Percentiles rank a stretch among this genome's conserved stretches.
Evolutionary conservation across 1,140 invertebrate genomes (phyloP).

Genomic region (Drosophila saltans): DNA sequence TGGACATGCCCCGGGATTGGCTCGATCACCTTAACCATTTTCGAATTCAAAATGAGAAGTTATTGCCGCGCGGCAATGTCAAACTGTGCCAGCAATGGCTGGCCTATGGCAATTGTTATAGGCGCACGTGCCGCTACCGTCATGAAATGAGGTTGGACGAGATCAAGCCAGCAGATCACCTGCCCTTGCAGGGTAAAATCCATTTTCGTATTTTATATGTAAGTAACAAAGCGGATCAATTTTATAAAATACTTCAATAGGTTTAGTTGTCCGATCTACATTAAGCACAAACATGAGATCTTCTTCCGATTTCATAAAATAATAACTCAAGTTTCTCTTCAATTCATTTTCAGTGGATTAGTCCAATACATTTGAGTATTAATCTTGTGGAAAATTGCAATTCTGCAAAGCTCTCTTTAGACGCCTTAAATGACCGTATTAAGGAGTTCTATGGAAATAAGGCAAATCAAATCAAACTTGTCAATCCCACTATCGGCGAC

Average conservation of each 20-base stretch:
- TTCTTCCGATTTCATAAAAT: too few relatives aligned
- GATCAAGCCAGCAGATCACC: background rate
- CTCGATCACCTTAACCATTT: slow-evolving; percentile 5
- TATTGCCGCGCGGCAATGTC: background rate
- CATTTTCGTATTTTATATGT: slow-evolving; percentile 46
- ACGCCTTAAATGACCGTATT: slow-evolving; percentile 15
- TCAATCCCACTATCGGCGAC: slow-evolving; percentile 21
- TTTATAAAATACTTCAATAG: background rate
- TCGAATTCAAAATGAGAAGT: background rate
- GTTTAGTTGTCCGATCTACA: too few relatives aligned
- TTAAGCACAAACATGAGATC: too few relatives aligned
- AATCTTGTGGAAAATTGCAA: background rate
- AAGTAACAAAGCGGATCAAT: slow-evolving; percentile 9
- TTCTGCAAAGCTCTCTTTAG: background rate
- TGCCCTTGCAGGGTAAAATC: slow-evolving; percentile 10
- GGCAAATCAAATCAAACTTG: slow-evolving; percentile 2
- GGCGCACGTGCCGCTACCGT: slow-evolving; percentile 30
- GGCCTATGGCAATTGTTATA: slow-evolving; percentile 41
- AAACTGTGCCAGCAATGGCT: slow-evolving; percentile 30
- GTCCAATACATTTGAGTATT: background rate
- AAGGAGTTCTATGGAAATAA: slow-evolving; percentile 35
- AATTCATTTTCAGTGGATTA: slow-evolving; percentile 5
- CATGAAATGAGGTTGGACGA: slow-evolving; percentile 37
- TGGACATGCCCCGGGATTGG: background rate
- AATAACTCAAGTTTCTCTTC: background rate